Conservation (phyloP, 2,113 vertebrate species). For the Ochotona curzoniae region DNA sequence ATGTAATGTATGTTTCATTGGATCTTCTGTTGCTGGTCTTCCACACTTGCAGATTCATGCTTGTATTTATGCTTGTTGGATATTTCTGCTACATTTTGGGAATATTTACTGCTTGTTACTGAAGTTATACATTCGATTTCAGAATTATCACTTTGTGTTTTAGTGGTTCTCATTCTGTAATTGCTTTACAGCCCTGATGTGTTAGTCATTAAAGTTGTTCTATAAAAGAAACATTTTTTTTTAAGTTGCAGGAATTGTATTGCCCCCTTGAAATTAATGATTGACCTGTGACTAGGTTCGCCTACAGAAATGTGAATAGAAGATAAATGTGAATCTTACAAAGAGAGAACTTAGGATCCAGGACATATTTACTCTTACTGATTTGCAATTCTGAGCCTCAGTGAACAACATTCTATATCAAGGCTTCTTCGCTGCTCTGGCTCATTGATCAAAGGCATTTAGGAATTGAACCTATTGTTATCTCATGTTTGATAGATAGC, state of each 20-base stretch:
- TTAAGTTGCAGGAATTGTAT: neutral
- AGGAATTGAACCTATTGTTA: neutral
- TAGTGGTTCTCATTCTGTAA: conserved; percentile 29
- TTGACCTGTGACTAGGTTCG: neutral
- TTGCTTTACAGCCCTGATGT: neutral
- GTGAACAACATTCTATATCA: neutral
- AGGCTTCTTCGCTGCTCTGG: neutral
- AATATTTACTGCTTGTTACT: neutral
- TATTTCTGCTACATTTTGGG: neutral
- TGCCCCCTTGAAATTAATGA: neutral
- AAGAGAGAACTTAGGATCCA: neutral
- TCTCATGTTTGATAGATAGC: neutral
- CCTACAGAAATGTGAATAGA: neutral
- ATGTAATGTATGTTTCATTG: neutral
- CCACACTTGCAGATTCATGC: neutral
- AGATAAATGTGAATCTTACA: neutral
- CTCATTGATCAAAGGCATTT: neutral
- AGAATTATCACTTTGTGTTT: conserved; percentile 6
- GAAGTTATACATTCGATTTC: neutral
- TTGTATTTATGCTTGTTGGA: neutral
- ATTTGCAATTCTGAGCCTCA: neutral
- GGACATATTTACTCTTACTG: neutral
- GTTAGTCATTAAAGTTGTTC: neutral
- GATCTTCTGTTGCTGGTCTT: neutral
- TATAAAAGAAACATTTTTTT: neutral